phyloP scores from a whole-genome alignment of 2,888 invertebrate species.

The Tetheella fluctuosa region DNA sequence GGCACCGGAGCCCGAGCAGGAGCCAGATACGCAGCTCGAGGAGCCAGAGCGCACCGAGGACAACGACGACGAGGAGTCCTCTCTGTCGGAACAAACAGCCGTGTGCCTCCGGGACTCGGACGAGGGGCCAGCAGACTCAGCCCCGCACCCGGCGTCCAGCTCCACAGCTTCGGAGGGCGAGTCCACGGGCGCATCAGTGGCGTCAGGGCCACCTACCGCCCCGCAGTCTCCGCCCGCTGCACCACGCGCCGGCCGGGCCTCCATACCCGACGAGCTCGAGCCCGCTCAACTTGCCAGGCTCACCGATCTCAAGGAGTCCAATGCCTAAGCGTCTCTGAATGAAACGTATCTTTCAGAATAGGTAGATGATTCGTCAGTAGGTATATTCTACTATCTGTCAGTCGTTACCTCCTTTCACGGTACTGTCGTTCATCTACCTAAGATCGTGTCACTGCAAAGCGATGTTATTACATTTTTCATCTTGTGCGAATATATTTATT shows the following conservation, averaged over 20 bases:
- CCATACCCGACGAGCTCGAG: conserved; percentile 94
- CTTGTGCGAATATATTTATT: not conserved
- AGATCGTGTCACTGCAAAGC: conserved; percentile 56
- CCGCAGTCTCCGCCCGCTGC: conserved; percentile 86
- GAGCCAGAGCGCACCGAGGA: conserved; percentile 51
- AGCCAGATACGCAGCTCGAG: conserved; percentile 47
- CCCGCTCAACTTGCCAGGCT: conserved; percentile 94
- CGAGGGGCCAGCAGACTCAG: conserved; percentile 84
- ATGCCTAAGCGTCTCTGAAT: conserved; percentile 86
- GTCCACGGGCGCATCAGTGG: conserved; percentile 84
- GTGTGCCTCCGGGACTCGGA: conserved; percentile 76
- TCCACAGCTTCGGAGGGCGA: conserved; percentile 88
- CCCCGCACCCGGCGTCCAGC: conserved; percentile 85
- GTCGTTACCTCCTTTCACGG: conserved; percentile 13
- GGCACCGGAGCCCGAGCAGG: conserved; percentile 67
- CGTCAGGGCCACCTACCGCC: conserved; percentile 82
- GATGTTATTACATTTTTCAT: conserved; percentile 17
- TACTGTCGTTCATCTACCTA: conserved; percentile 34
- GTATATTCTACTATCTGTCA: not conserved
- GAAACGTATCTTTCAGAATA: not conserved
- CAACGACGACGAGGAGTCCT: conserved; percentile 76
- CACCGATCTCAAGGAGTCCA: conserved; percentile 95
- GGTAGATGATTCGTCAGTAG: no score
- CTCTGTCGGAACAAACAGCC: conserved; percentile 77
- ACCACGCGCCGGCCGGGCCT: conserved; percentile 90